Percentiles rank a stretch among this genome's conserved stretches.
Evolutionary conservation across 2,797 vertebrate species (phyloP).

Genomic region (Podarcis lilfordi): DNA sequence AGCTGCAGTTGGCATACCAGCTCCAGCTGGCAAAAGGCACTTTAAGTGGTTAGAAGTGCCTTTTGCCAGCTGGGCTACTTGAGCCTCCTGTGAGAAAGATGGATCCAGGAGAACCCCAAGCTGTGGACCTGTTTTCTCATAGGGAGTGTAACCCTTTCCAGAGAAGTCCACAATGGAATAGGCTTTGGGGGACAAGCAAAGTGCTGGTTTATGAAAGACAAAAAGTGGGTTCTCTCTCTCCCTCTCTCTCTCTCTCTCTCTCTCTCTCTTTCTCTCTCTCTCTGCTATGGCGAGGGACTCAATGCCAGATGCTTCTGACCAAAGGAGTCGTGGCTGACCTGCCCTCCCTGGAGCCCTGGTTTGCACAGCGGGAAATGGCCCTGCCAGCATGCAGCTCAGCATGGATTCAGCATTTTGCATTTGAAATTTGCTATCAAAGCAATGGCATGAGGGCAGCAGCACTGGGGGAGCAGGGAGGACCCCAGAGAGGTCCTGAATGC

Average conservation of each 20-base stretch:
- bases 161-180: too few relatives aligned
- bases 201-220: neutral
- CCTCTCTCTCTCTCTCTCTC: neutral
- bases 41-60: too few relatives aligned
- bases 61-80: too few relatives aligned
- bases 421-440: conserved; percentile 62
- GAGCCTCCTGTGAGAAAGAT: too few relatives aligned
- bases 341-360: neutral
- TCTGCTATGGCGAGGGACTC: neutral
- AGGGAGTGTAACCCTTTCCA: too few relatives aligned
- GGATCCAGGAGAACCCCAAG: too few relatives aligned
- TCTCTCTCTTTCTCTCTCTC: neutral
- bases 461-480: conserved; percentile 46
- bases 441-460: conserved; percentile 36
- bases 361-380: conserved; percentile 15
- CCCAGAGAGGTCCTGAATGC: conserved; percentile 20
- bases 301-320: neutral
- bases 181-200: too few relatives aligned
- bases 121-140: too few relatives aligned
- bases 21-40: too few relatives aligned
- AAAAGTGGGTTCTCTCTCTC: neutral
- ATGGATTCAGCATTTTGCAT: conserved; percentile 25
- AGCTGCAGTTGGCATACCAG: too few relatives aligned
- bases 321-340: neutral
- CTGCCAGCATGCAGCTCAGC: conserved; percentile 28